Base-by-base conservation (phyloP, 1,140 invertebrate species). In the Coelopa frigida region DNA sequence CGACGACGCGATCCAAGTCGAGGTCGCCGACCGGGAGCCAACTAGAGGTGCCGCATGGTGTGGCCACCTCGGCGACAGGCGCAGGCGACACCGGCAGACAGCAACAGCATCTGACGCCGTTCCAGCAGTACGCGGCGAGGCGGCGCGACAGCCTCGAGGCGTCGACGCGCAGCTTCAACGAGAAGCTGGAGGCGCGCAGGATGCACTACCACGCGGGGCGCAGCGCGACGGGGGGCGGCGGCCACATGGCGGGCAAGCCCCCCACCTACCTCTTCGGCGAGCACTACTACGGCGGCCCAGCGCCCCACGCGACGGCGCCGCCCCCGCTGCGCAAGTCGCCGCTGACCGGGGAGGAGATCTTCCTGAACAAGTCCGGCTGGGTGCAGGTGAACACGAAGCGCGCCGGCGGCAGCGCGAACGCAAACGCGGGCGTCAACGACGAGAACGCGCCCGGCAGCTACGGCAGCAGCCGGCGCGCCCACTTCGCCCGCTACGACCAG, bases 251-350 rank as follows among this genome's bases (percentile, higher is more conserved):
- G 14, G 49, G 50, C 29, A 6, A 31, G n/a, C 49, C 62, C 18
- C 66, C 66, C 22, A 68, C 63, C 0, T 70, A 70, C 54, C 39
- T 69, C 5, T 70, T 70, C 39, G 67, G 67, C 1, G 67, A 70
- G 21, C 56, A 62, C 5, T 57, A 50, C 44, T 54, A 59, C 14
- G 50, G 47, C 27, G 38, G 44, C 14, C 21, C 31, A 14, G 27
- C 46, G 15, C 24, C 49, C 15, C 37, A 27, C n/a, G 24, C 42
- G 15, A 41, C 44, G 22, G 11, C 22, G 33, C 15, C 20, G 26
- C 41, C 37, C 0, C n/a, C n/a, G n/a, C n/a, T n/a, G n/a, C 54
- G 54, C 2, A 61, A 67, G n/a, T 49, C 56, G 6, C 57, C 57
- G 0, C 37, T 46, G 12, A 43, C 43, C 23, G 64, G 61, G 22